Base-by-base conservation (phyloP, 1,140 invertebrate genomes). In the Caerostris darwini region DNA sequence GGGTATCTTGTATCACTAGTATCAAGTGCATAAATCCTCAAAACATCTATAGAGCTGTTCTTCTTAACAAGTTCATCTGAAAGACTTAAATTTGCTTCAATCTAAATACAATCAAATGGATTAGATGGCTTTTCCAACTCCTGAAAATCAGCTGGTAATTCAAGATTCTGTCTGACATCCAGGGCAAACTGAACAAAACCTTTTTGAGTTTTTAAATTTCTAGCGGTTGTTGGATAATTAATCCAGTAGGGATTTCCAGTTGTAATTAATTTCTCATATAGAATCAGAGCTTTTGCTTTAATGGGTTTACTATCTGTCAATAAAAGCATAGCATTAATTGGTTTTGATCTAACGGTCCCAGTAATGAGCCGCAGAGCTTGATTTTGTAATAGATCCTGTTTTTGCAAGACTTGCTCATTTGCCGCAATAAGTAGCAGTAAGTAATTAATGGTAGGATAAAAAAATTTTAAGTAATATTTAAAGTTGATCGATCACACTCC, bases 381-480 rank as follows among this genome's bases (percentile, higher is more conserved):
- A 10, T 88, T 64, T 64, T 88, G 59, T 50, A 17, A 59, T 7
- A 53, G 12, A 7, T 90, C 64, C 17, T 71, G 19, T 54, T 69
- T 71, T 71, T 14, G 56, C 14, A 90, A 10, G 56, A 12, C 3
- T 6, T 56, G 17, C 3, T 71, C 67, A 19, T 50, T 56, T n/a
- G 8, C 54, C 7, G 34, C 56, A 64, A 90, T 77, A 7, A 71
- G 67, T 90, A 19, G 88, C 53, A 7, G 56, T 90, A 71, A 53
- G 88, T 90, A n/a, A 90, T 56, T 53, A 90, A 90, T 7, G 5
- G 86, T 58, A 88, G 61, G 58, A 88, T 90, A 90, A 90, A 90
- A 77, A 64, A 7, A 3, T 90, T 71, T 7, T 67, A 89, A 14
- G 58, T 89, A 12, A 54, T 6, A 53, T 77, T 91, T 19, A 57